Evolutionary conservation across 2,797 vertebrate species (phyloP), one percentile per base, ranked within the genome.

Genomic region (Babyrousa celebensis): DNA sequence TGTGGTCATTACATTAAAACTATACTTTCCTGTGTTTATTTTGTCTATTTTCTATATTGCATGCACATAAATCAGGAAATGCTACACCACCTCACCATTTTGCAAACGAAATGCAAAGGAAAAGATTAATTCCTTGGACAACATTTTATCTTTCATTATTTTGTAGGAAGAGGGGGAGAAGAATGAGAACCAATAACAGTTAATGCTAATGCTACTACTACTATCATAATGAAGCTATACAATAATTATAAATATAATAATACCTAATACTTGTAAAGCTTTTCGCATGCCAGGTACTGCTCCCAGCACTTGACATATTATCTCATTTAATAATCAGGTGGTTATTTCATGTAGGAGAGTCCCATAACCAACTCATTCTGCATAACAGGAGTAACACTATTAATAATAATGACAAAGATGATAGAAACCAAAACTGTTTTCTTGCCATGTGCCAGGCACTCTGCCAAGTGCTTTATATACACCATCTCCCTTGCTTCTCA

Each of bases 61-160:
- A 90, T 80, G 32, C 23, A 90, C 2, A 54, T 77, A 82, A 65
- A 60, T 85, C 16, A 95, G 25, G 21, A 56, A 91, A 91, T 63
- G 56, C 6, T 85, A 80, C 9, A 85, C 18, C 17, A 83, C 20
- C 5, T 85, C 65, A 86, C 18, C 54, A 85, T 60, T 91, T 88
- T 87, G n/a, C 29, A 92, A 92, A 72, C 1, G 71, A 89, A 89
- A 89, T 94, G 27, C 62, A 85, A 94, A 94, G 21, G 12, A 68
- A 83, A 95, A 86, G 8, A 68, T 79, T 27, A 92, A 18, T 58
- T 94, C 8, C 18, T 67, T 62, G 48, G 14, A 84, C 65, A 82
- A 70, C 82, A 71, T 82, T 92, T 88, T 85, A n/a, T 56, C 78
- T 89, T 95, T 95, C 65, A 82, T 2, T 84, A 5, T 80, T 97